Conservation (phyloP, 2,888 invertebrate species). For the Nomada ruficornis region DNA sequence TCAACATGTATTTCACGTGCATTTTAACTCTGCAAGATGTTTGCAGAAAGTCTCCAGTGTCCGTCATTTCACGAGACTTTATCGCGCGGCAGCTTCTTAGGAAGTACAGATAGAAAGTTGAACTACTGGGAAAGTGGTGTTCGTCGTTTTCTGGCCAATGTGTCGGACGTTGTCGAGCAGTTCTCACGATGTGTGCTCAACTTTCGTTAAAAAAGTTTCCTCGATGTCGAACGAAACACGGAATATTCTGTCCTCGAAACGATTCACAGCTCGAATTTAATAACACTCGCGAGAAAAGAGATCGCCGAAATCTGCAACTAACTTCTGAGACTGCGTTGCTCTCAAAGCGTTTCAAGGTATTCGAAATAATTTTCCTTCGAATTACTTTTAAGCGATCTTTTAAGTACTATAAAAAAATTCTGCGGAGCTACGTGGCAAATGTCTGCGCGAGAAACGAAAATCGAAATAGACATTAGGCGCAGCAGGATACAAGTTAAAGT, state of each 20-base stretch:
- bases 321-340: no score
- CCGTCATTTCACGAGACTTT: background rate
- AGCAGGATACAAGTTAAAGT: conserved; percentile 26
- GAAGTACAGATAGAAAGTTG: background rate
- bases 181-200: background rate
- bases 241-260: background rate
- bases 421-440: no score
- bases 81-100: background rate
- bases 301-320: no score
- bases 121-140: background rate
- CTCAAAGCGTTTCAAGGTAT: no score
- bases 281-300: no score
- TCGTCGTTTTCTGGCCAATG: background rate
- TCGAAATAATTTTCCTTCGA: background rate
- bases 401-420: no score
- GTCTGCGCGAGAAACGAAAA: conserved; percentile 6
- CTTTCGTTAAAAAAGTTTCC: conserved; percentile 2
- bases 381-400: background rate
- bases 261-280: background rate
- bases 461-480: background rate
- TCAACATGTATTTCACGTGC: no score
- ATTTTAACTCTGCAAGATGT: no score
- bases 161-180: background rate
- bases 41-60: background rate
- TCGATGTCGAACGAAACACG: background rate